These are phyloP conservation scores for Stigmatopora argus DNA, from an alignment of 2,113 vertebrate genomes.

Conservation along the genomic window DNA sequence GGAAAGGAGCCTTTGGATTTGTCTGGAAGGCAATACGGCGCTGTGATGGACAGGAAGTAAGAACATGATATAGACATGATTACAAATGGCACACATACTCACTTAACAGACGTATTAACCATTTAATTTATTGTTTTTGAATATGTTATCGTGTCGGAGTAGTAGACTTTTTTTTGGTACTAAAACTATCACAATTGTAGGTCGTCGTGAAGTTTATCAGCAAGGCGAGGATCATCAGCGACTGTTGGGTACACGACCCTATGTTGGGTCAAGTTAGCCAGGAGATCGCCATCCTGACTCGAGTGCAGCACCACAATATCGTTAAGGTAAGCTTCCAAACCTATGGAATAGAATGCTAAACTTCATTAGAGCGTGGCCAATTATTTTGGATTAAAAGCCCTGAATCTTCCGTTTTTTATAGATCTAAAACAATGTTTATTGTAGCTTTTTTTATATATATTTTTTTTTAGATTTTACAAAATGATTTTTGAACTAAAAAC, in stretches of 20 bases:
- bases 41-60: conserved; percentile 75
- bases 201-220: conserved; percentile 92
- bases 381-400: too few species aligned
- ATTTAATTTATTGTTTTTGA: neutral
- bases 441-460: too few species aligned
- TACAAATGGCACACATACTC: too few species aligned
- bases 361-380: too few species aligned
- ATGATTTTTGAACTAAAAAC: too few species aligned
- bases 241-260: conserved; percentile 87
- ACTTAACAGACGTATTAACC: neutral
- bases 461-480: too few species aligned
- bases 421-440: too few species aligned
- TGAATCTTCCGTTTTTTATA: too few species aligned
- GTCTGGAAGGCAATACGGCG: conserved; percentile 82
- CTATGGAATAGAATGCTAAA: neutral
- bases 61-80: neutral
- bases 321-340: conserved; percentile 74
- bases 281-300: conserved; percentile 83
- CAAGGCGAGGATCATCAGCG: conserved; percentile 82
- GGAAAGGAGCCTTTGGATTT: conserved; percentile 89
- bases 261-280: conserved; percentile 81
- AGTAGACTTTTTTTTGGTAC: neutral
- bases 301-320: conserved; percentile 81
- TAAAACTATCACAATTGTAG: conserved; percentile 51
- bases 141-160: neutral